Percentiles rank a stretch among this genome's conserved stretches.
Evolutionary conservation across 2,888 invertebrate genomes (phyloP).

Genomic region (Punctoribates punctum): DNA sequence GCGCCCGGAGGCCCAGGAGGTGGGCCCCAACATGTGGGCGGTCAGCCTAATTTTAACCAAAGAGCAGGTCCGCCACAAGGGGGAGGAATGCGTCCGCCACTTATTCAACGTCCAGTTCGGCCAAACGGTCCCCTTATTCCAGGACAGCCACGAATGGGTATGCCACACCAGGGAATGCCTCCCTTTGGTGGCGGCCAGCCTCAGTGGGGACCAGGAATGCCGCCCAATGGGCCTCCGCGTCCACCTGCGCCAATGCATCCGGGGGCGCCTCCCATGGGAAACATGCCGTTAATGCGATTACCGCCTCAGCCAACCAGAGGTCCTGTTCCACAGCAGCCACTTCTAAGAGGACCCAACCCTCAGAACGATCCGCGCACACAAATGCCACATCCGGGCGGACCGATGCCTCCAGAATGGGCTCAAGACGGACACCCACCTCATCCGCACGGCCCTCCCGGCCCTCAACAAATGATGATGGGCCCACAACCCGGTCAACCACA

Average conservation of each 20-base stretch:
- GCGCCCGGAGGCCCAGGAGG: conserved; percentile 41
- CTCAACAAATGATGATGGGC: conserved; percentile 26
- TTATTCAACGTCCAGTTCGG: conserved; percentile 43
- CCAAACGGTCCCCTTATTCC: conserved; percentile 42
- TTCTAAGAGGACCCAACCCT: conserved; percentile 28
- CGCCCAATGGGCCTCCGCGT: conserved; percentile 56
- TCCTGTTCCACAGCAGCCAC: conserved; percentile 36
- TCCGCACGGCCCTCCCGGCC: conserved; percentile 28
- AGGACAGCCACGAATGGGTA: conserved; percentile 47
- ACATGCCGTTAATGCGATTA: conserved; percentile 33
- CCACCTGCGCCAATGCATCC: conserved; percentile 60
- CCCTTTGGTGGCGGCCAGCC: conserved; percentile 50
- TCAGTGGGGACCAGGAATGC: conserved; percentile 49
- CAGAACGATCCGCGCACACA: conserved; percentile 38
- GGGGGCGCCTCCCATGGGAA: conserved; percentile 51
- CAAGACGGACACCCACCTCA: too few species aligned
- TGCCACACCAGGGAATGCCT: conserved; percentile 50
- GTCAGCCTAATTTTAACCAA: conserved; percentile 50
- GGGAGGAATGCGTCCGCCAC: conserved; percentile 51
- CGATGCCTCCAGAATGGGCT: conserved; percentile 29
- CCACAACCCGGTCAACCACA: conserved; percentile 29
- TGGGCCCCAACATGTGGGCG: conserved; percentile 38
- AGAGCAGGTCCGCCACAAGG: conserved; percentile 41
- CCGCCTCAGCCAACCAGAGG: conserved; percentile 21
- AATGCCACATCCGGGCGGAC: conserved; percentile 30